Evolutionary conservation across 2,113 vertebrate species (phyloP), one percentile per base, ranked within the genome.

Genomic region (Solenodon paradoxus): DNA sequence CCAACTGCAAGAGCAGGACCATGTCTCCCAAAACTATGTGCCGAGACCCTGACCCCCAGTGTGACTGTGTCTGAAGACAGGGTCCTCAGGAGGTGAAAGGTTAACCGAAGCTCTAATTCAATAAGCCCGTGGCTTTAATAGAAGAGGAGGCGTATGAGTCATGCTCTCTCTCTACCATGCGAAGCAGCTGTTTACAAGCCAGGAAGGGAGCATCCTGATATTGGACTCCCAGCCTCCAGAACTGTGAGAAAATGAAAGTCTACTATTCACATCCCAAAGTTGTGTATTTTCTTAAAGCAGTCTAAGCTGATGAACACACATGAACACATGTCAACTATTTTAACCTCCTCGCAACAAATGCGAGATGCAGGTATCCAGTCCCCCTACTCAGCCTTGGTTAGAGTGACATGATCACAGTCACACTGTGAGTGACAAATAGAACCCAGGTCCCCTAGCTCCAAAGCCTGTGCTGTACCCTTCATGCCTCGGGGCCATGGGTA

Each of bases 391-490:
- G 40, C 24, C 51, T 38, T n/a, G 26, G 22, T 53, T 59, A 45
- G 47, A 64, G 53, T 40, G 68, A 59, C 7, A 2, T 40, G 55
- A 75, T 57, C n/a, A 7, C 49, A 51, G 35, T 85, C 61, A 90
- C 30, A 40, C 1, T 32, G 26, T 61, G 40, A 81, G 32, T 81
- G 59, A 49, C 22, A 77, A 53, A 51, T 28, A 49, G 75, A 51
- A 86, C 6, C 12, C 51, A 28, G 9, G 16, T 42, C 6, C 5
- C 20, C 47, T 28, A 63, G 40, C 22, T 24, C 68, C 17, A n/a
- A n/a, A n/a, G n/a, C n/a, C n/a, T n/a, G n/a, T 0, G 7, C 3
- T 16, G 30, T 2, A 0, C 28, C 11, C 59, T 49, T 49, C 22
- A 7, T 2, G 15, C 45, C 28, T 15, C 53, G 30, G 80, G 49